A percentile compares a stretch with the other conserved stretches of the same genome.
Conservation (phyloP, 1,140 invertebrate species). For the Metaphire vulgaris region DNA sequence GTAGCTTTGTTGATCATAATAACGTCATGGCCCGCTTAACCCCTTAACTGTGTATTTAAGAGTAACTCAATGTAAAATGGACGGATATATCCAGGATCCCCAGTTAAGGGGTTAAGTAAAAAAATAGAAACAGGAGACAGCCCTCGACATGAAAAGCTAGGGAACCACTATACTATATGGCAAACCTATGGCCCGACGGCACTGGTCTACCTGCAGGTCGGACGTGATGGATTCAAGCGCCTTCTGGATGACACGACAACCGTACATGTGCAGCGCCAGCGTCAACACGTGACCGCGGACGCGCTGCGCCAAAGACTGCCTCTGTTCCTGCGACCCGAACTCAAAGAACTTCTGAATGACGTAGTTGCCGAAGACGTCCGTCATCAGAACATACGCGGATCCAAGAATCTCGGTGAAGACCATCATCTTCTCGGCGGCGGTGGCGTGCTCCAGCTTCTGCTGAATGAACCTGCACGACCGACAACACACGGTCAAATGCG, state of each 20-base stretch:
- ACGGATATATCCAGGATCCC: too few relatives aligned
- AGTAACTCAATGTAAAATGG: too few relatives aligned
- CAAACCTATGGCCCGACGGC: too few relatives aligned
- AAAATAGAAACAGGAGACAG: too few relatives aligned
- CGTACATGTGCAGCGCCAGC: constrained; percentile 98
- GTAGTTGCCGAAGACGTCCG: constrained; percentile 98
- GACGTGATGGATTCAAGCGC: constrained; percentile 93
- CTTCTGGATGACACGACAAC: constrained; percentile 98
- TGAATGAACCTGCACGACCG: constrained; percentile 82
- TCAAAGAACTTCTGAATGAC: constrained; percentile 99
- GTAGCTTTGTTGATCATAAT: too few relatives aligned
- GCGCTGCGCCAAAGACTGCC: constrained; percentile 85
- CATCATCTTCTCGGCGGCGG: constrained; percentile 91
- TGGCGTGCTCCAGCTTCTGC: constrained; percentile 94
- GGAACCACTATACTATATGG: too few relatives aligned
- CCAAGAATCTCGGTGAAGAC: constrained; percentile 95
- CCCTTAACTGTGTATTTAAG: too few relatives aligned
- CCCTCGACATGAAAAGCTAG: too few relatives aligned
- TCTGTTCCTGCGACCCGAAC: constrained; percentile 96
- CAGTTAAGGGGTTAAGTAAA: too few relatives aligned
- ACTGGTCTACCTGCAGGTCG: constrained; percentile 64
- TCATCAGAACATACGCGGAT: constrained; percentile 93
- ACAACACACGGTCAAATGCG: too few relatives aligned
- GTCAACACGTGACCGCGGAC: constrained; percentile 90
- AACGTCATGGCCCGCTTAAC: too few relatives aligned